Conservation (phyloP, 1,140 invertebrate genomes). For the Cydia splendana region DNA sequence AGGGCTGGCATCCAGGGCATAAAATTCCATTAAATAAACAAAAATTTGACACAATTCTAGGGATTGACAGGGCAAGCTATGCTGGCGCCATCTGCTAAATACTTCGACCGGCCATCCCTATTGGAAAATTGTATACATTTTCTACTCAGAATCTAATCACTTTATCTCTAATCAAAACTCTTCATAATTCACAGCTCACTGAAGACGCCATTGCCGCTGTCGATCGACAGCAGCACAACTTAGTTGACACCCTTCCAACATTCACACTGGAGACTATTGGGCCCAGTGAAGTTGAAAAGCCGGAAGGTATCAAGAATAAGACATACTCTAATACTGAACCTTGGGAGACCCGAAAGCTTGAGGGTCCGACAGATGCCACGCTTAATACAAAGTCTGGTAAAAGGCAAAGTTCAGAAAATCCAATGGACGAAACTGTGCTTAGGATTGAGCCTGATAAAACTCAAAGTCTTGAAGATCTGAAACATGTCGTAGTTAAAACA, state of each 20-base stretch:
- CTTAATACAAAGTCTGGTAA: background rate
- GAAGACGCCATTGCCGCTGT: background rate
- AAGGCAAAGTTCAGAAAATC: background rate
- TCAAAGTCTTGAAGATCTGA: background rate
- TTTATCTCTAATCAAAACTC: background rate
- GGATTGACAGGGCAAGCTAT: too few species aligned
- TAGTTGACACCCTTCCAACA: background rate
- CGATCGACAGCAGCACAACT: background rate
- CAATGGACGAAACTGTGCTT: background rate
- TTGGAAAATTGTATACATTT: too few species aligned
- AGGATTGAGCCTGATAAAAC: background rate
- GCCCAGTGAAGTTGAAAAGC: background rate
- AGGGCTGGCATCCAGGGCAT: too few species aligned
- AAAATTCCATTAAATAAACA: too few species aligned
- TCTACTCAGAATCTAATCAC: too few species aligned
- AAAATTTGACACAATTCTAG: too few species aligned
- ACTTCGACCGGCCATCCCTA: too few species aligned
- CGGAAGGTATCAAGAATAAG: background rate
- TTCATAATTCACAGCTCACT: conserved; percentile 1
- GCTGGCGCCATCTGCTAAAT: too few species aligned
- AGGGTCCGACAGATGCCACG: background rate
- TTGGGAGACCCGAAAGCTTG: background rate
- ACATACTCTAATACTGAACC: background rate
- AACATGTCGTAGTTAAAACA: background rate
- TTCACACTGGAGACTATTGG: background rate